Evolutionary conservation across 2,888 invertebrate species (phyloP), one percentile per base, ranked within the genome.

Genomic region (Kryphioiulus occultus): DNA sequence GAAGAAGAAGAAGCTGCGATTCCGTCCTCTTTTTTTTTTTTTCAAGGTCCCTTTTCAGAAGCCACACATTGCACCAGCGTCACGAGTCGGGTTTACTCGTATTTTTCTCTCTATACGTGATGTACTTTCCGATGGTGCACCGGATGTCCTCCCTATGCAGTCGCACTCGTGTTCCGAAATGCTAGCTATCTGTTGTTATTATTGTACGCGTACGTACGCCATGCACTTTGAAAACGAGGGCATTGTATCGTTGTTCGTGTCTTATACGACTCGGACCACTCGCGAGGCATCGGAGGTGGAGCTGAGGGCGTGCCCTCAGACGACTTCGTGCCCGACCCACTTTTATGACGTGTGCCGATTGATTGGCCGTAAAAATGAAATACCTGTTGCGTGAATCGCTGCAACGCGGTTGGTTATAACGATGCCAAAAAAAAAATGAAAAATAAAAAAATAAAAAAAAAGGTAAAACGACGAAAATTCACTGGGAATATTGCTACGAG

Each of bases 381-480:
- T 78, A 78, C 78, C 78, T 78, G 78, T 78, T 78, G 78, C 30
- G 30, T 68, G 68, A 68, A 68, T 68, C 59, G 59, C 68, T 26
- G 68, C 26, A 26, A 10, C 68, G 9, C 68, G 44, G 44, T 44
- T 4, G 44, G 12, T 44, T 44, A 12, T 4, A 44, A 44, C 44
- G 5, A 12, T 10, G 44, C 12, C 44, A 35, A 35, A 35, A 35
- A 35, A 4, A 35, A 35, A 35, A 4, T 35, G 2, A 35, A 35
- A 35, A 35, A 35, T n/a, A n/a, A n/a, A n/a, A n/a, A 5, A 39
- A 39, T 3, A 9, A 39, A 39, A 9, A 39, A 39, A 39, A 39
- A 39, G 5, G 39, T 39, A 39, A 9, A 9, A 3, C 39, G 3
- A 39, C 39, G 7, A 7, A 35, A 2, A 35, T 35, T 35, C 35